phyloP scores from a whole-genome alignment of 1,140 invertebrate genomes.

The Helicoverpa zea region DNA sequence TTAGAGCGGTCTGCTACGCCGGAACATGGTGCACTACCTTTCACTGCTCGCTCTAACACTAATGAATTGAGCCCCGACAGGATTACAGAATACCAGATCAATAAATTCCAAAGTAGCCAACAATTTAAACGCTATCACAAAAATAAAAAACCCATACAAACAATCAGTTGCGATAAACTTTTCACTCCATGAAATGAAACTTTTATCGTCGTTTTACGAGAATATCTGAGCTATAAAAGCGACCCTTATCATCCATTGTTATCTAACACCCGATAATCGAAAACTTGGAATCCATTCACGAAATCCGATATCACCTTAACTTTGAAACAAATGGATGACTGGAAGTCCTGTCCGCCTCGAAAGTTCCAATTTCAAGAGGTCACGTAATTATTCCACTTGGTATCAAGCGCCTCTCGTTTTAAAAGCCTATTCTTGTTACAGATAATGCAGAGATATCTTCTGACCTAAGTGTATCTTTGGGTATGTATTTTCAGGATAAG shows the following conservation, averaged over 20 bases:
- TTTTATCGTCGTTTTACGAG: constrained; percentile 62
- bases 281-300: constrained; percentile 58
- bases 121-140: constrained; percentile 35
- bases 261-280: constrained; percentile 61
- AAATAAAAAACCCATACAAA: constrained; percentile 43
- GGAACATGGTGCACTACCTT: constrained; percentile 10
- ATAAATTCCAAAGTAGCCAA: neutral
- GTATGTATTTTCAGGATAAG: constrained; percentile 77
- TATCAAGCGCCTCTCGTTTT: constrained; percentile 74
- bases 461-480: constrained; percentile 81
- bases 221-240: constrained; percentile 62
- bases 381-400: constrained; percentile 78
- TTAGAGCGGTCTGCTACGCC: constrained; percentile 10
- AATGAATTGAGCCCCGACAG: neutral
- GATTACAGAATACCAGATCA: neutral
- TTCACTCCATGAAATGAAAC: constrained; percentile 51
- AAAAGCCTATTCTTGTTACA: constrained; percentile 84
- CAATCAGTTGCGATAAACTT: constrained; percentile 49
- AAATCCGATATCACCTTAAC: constrained; percentile 62
- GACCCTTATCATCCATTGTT: constrained; percentile 60
- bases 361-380: constrained; percentile 75
- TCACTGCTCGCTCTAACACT: neutral
- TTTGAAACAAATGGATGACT: constrained; percentile 65
- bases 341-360: constrained; percentile 49
- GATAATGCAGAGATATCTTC: constrained; percentile 82